These are phyloP conservation scores for Synanthedon formicaeformis DNA, from an alignment of 2,888 invertebrate genomes.

Conservation along the genomic window DNA sequence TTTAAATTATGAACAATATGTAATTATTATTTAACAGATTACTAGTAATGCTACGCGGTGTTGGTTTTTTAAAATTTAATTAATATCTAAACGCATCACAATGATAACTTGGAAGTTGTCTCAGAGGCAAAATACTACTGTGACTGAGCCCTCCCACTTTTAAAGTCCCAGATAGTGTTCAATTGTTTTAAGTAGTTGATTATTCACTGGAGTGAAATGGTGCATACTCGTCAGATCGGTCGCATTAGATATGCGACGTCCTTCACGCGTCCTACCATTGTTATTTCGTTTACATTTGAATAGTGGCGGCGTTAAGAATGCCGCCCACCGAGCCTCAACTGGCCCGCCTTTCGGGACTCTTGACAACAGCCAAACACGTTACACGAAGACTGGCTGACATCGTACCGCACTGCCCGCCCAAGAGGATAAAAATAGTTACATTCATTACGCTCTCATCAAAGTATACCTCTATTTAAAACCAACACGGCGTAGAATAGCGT, in stretches of 20 bases:
- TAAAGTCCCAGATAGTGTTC: constrained; percentile 46
- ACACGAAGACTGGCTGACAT: background rate
- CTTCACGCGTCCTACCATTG: constrained; percentile 70
- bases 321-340: constrained; percentile 44
- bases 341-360: constrained; percentile 38
- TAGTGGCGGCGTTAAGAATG: constrained; percentile 44
- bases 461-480: constrained; percentile 14
- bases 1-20: constrained; percentile 50
- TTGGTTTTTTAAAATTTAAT: constrained; percentile 27
- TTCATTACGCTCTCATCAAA: background rate
- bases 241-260: constrained; percentile 63
- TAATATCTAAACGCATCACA: too few species aligned
- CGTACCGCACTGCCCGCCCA: constrained; percentile 5
- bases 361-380: constrained; percentile 21
- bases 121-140: background rate
- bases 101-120: background rate
- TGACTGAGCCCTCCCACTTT: background rate
- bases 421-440: background rate
- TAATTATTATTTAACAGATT: constrained; percentile 68
- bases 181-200: constrained; percentile 64
- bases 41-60: constrained; percentile 37
- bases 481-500: constrained; percentile 42
- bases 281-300: constrained; percentile 64
- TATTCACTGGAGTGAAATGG: constrained; percentile 62
- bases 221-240: constrained; percentile 56